Base-by-base conservation (phyloP, 2,888 invertebrate genomes). In the Eremobia ochroleuca region DNA sequence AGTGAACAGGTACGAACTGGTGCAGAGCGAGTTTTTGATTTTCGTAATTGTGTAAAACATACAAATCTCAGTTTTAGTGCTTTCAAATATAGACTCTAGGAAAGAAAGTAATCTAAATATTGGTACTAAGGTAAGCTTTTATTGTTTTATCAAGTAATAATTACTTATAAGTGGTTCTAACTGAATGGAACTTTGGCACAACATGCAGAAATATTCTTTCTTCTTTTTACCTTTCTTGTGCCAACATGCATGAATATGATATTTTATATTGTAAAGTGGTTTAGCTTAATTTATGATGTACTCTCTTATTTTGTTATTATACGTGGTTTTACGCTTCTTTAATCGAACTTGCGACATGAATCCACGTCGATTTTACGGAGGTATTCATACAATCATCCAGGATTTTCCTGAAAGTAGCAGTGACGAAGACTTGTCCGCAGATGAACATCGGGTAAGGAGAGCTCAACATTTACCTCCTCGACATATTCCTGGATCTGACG, bases 221-320 rank as follows among this genome's bases (percentile, higher is more conserved):
- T 18, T 28, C 31, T 31, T 15, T 61, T 21, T 31, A 61, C 31
- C 59, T 15, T 46, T 18, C 18, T 46, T 21, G 31, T 61, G 59
- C 9, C 59, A 61, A 61, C 59, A 61, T 61, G 59, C 31, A 61
- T 31, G 2, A 59, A n/a, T n/a, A 15, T 46, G 46, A 31, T 59
- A 18, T n/a, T n/a, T n/a, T n/a, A n/a, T n/a, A n/a, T n/a, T 31
- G 59, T 59, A 59, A 59, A 59, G 15, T 46, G 15, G 46, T 18
- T 46, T 46, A 59, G 59, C 59, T 31, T 61, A 31, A 31, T 61
- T 61, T 61, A 5, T 61, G 59, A 61, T 31, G 21, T 61, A 61
- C 31, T 31, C 1, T 61, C 31, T 61, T 61, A 82, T 83, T 69
- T 40, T 40, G 9, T 40, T 40, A 40, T 40, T 40, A n/a, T 40